Evolutionary conservation across 2,888 invertebrate genomes (phyloP), one percentile per base, ranked within the genome.

Genomic region (Phyto melanocephala): DNA sequence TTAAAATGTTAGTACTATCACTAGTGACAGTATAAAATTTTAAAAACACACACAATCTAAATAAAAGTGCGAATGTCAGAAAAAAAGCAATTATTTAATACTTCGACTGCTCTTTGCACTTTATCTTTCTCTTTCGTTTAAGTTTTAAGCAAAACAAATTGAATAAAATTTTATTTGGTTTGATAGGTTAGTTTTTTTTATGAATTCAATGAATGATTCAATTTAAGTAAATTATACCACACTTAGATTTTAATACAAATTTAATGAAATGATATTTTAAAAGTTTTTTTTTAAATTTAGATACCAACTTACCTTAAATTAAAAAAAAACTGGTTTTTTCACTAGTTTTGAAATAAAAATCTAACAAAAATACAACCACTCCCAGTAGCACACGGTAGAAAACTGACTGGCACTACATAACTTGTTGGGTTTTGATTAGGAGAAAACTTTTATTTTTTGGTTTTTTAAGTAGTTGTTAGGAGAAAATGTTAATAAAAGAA

Each of bases 301-400:
- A 28, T 10, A 15, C 10, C 28, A 35, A 75, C 78, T 78, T 45
- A 82, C 81, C 78, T 82, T 82, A 22, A 47, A 42, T 67, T 5
- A 5, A 5, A 28, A 8, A 56, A 5, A 63, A 33, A 40, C 33
- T 24, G 50, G 0, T 60, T 72, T 37, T 56, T 65, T 65, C 40
- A 77, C 71, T 50, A 15, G 10, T 8, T 47, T 56, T n/a, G 60
- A 47, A 17, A 1, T 20, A 60, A 3, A 67, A 62, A 67, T 1
- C 10, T 6, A 3, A 47, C 13, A 47, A 20, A 62, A 28, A 37
- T 60, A n/a, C 10, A 76, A 71, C 79, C 79, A 76, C 79, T 79
- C 79, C 71, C 75, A 76, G 79, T 45, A 17, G 67, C 37, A n/a
- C 71, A 76, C 65, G 54, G 11, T 37, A 76, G 54, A 76, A 75